These are phyloP conservation scores for Amiota mariae DNA, from an alignment of 2,888 invertebrate species.

Conservation along the genomic window DNA sequence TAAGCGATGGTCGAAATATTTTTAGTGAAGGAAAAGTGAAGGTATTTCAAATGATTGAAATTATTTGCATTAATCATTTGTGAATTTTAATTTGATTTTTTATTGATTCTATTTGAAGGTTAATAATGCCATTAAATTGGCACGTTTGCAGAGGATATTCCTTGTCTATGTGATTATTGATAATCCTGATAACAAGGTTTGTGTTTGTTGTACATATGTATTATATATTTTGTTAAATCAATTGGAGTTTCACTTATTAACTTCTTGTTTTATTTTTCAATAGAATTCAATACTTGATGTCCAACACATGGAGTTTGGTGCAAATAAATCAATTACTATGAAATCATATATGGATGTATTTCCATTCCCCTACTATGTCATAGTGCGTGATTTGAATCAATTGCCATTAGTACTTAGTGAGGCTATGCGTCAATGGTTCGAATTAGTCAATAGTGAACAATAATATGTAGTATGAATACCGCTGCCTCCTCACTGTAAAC, in stretches of 20 bases:
- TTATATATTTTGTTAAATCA: neutral
- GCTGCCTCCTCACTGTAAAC: neutral
- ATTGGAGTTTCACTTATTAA: neutral
- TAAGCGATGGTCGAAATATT: slow-evolving; percentile 96
- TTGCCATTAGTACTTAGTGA: slow-evolving; percentile 94
- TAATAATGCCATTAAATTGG: slow-evolving; percentile 84
- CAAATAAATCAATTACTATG: slow-evolving; percentile 75
- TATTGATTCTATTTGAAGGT: slow-evolving; percentile 73
- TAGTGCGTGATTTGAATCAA: slow-evolving; percentile 89
- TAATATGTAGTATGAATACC: slow-evolving; percentile 32
- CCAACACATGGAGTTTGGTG: slow-evolving; percentile 76
- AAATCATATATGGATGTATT: slow-evolving; percentile 94
- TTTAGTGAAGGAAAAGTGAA: slow-evolving; percentile 88
- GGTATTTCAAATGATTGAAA: slow-evolving; percentile 72
- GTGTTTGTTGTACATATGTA: slow-evolving; percentile 24
- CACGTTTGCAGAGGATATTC: slow-evolving; percentile 89
- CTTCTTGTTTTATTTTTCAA: slow-evolving; percentile 48
- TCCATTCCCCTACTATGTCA: slow-evolving; percentile 98
- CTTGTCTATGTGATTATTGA: slow-evolving; percentile 96
- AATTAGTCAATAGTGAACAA: slow-evolving; percentile 81
- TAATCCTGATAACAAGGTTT: slow-evolving; percentile 90
- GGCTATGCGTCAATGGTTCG: slow-evolving; percentile 98
- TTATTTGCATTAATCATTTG: neutral
- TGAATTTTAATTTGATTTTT: neutral
- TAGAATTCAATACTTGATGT: slow-evolving; percentile 94